A percentile compares a stretch with the other conserved stretches of the same genome.
phyloP scores from a whole-genome alignment of 2,888 invertebrate genomes.

The Folsomia manolachei region DNA sequence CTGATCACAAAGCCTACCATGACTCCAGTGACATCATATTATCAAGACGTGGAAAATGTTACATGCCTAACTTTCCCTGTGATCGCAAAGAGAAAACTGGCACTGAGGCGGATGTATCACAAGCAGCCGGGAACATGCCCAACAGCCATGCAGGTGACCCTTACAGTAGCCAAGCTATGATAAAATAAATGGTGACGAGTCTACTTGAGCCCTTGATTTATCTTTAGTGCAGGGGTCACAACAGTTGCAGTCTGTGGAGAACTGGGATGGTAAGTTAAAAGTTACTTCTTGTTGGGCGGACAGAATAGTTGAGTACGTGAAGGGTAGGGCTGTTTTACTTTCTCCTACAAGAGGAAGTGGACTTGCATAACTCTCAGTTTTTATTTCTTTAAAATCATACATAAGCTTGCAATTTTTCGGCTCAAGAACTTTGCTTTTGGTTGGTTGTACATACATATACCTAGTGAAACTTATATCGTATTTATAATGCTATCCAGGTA shows the following conservation, averaged over 20 bases:
- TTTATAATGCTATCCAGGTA: background rate
- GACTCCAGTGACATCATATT: too few species aligned
- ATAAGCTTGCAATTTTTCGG: background rate
- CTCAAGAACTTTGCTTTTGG: too few species aligned
- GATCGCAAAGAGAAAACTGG: background rate
- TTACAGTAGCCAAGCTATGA: too few species aligned
- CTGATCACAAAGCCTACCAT: background rate
- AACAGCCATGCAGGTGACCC: background rate
- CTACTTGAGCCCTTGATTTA: background rate
- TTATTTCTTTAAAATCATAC: background rate
- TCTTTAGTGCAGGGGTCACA: background rate
- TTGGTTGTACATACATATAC: too few species aligned
- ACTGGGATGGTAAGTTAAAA: background rate
- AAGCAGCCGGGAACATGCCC: background rate
- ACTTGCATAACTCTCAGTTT: background rate
- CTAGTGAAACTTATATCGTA: too few species aligned
- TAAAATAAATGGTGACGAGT: too few species aligned
- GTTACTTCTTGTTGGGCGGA: too few species aligned
- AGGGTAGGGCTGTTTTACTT: too few species aligned
- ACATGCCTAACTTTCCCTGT: background rate
- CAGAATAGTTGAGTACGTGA: too few species aligned
- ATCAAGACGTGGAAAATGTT: background rate
- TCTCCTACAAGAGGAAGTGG: background rate
- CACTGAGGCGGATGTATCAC: background rate
- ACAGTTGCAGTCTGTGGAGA: background rate